Percentiles rank a stretch among this genome's conserved stretches.
Evolutionary conservation across 2,113 vertebrate species (phyloP).

Genomic region (Upupa epops): DNA sequence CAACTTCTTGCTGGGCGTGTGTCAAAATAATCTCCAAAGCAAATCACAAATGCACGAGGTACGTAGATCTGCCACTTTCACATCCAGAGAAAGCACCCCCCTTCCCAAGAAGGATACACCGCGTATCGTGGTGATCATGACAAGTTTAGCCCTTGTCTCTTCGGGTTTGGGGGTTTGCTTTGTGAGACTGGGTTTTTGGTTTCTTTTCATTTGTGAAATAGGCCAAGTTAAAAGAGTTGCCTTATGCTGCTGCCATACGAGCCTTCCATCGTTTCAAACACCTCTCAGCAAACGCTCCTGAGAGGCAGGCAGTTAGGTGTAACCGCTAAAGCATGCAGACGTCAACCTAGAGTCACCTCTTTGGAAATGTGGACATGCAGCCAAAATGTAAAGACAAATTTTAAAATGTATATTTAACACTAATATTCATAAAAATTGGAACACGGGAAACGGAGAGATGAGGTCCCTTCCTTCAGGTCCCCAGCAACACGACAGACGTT

Average conservation of each 20-base stretch:
- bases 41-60: neutral
- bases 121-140: neutral
- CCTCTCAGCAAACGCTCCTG: neutral
- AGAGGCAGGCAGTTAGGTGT: neutral
- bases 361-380: neutral
- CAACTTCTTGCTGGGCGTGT: neutral
- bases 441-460: neutral
- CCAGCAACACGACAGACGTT: neutral
- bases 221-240: neutral
- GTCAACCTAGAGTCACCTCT: neutral
- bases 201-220: neutral
- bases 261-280: neutral
- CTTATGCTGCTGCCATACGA: neutral
- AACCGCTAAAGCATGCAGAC: neutral
- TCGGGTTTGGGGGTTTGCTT: neutral
- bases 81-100: neutral
- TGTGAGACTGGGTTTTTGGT: neutral
- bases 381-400: neutral
- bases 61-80: neutral
- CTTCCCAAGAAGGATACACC: neutral
- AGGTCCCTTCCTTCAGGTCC: neutral
- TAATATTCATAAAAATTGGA: neutral
- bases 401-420: neutral
- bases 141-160: neutral
- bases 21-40: constrained; percentile 41